Base-by-base conservation (phyloP, 2,888 invertebrate genomes). In the Rosalia funebris region DNA sequence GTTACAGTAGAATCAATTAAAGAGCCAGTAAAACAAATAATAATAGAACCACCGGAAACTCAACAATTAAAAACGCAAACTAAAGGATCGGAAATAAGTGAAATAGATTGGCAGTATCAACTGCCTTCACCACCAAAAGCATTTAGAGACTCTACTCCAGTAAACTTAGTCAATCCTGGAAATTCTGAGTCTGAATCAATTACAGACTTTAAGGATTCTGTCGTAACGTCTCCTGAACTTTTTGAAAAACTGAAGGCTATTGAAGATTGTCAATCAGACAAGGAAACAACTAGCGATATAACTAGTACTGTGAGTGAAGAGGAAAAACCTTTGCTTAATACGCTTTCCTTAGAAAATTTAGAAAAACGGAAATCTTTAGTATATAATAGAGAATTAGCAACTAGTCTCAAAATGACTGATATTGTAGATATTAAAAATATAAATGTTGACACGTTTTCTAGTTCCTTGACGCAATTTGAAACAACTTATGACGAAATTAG, bases 101-200 rank as follows among this genome's bases (percentile, higher is more conserved):
- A 80, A 45, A 60, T 75, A 14, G 80, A 82, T 36, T 87, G 87
- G 87, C 79, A 87, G 72, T 83, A 86, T 79, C 81, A 83, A 63
- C 77, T 87, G 37, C 88, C 88, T 0, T 86, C 86, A 0, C 88
- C 88, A 0, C 88, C 88, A 1, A 84, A 83, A 50, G 84, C 84
- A 11, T 85, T 87, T 72, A 77, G 85, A 47, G 87, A 87, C 65
- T 67, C 75, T 4, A 79, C 78, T 68, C 80, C 82, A 4, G 69
- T 70, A 7, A 72, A 67, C 63, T 62, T 72, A 25, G 70, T 72
- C 3, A 72, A 70, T 36, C 54, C 64, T 7, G 69, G 70, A 36
- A 61, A 60, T 19, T 63, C 65, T 2, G 63, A 68, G 16, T 56
- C 60, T 12, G 52, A 48, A 31, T 63, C 70, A 3, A 54, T 68